These are phyloP conservation scores for Opisthocomus hoazin DNA, from an alignment of 2,113 vertebrate genomes.

Conservation along the genomic window DNA sequence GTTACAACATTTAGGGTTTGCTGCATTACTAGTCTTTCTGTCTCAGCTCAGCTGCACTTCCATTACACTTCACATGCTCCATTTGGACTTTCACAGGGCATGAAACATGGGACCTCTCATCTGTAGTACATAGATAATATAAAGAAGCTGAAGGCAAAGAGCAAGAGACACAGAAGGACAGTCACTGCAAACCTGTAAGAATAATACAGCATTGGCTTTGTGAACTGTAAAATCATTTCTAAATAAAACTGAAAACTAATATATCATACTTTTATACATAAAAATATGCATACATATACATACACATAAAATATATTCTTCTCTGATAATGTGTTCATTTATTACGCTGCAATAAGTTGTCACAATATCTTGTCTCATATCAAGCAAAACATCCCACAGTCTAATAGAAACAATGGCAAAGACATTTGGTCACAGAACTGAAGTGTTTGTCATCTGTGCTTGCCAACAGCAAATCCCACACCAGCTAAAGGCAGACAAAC, in stretches of 20 bases:
- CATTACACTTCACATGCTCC: neutral
- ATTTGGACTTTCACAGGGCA: neutral
- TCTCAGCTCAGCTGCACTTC: neutral
- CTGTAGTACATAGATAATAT: neutral
- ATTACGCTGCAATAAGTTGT: neutral
- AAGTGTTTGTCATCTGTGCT: conserved; percentile 30
- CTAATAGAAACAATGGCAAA: conserved; percentile 46
- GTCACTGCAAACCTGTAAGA: neutral
- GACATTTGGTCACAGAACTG: neutral
- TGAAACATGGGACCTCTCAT: neutral
- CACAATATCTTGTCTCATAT: neutral
- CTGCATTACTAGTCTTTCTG: neutral
- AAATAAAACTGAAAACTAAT: neutral
- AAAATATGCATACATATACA: neutral
- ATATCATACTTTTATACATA: neutral
- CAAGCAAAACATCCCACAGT: conserved; percentile 17
- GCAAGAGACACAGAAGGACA: neutral
- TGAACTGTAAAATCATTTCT: neutral
- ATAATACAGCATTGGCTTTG: neutral
- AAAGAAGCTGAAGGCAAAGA: neutral
- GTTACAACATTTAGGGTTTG: neutral
- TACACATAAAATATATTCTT: neutral
- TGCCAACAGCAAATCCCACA: conserved; percentile 49
- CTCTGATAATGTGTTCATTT: neutral
- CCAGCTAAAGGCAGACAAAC: conserved; percentile 36